Evolutionary conservation across 2,113 vertebrate genomes (phyloP), one percentile per base, ranked within the genome.

Genomic region (Tretioscincus oriximinensis): DNA sequence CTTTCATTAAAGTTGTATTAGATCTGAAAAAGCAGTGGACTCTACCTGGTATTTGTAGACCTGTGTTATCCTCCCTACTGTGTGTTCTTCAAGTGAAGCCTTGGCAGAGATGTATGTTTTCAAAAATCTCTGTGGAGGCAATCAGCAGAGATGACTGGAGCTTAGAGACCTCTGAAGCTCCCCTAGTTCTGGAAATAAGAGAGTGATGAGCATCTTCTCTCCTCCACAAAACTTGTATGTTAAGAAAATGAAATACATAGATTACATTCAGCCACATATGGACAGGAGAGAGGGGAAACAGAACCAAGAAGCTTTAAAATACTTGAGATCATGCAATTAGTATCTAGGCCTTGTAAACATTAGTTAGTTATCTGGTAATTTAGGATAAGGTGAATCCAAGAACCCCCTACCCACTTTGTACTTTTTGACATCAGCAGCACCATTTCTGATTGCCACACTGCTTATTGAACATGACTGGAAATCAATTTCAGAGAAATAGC

Each of bases 1-100:
- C 66, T 45, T 76, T 80, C 73, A 76, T 81, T 84, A 80, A 84
- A 72, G 47, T 72, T 81, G 83, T 74, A 80, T 60, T 47, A 65
- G 9, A 65, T 60, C 68, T 45, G 67, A 58, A 72, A 71, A 41
- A 26, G 61, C 67, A 76, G 83, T 84, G 83, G 73, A 58, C 60
- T 20, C 67, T 54, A 51, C 75, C 51, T 66, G 47, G 47, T 66
- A 71, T 77, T 77, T 75, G 78, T 70, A 41, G 51, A 74, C 31
- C 31, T 64, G 28, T 58, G 70, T 78, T 77, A 64, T 71, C 66
- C 54, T 49, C 51, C 67, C 47, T 75, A 69, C 71, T 24, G 12
- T 28, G 72, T 64, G 54, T 22, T 64, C 63, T 76, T 76, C 41
- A 49, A n/a, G 41, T 75, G 76, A 54, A 51, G n/a, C 45, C 29